Conservation (phyloP, 2,888 invertebrate species). For the Sisyra terminalis region DNA sequence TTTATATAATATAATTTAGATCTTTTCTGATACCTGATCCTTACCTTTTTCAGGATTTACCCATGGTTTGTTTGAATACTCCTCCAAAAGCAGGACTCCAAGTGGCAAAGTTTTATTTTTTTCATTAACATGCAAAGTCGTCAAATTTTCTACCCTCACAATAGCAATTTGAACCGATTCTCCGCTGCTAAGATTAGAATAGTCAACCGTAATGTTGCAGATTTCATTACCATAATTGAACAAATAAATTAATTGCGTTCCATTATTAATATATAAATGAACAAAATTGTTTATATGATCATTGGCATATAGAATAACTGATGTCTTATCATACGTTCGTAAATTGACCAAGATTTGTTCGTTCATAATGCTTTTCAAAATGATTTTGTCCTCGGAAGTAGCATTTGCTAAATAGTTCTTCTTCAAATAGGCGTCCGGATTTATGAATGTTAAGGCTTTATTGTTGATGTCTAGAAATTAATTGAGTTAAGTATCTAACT, state of each 20-base stretch:
- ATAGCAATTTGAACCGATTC: constrained; percentile 82
- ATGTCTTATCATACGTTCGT: constrained; percentile 67
- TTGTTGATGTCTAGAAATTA: constrained; percentile 64
- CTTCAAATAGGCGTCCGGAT: constrained; percentile 60
- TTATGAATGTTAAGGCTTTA: constrained; percentile 77
- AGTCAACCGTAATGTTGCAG: constrained; percentile 58
- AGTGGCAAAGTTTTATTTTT: constrained; percentile 51
- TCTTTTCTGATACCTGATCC: too few relatives aligned
- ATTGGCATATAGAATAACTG: constrained; percentile 76
- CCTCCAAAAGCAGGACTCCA: constrained; percentile 50
- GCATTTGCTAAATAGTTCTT: constrained; percentile 56
- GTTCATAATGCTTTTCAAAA: constrained; percentile 55
- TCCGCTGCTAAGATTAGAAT: constrained; percentile 59
- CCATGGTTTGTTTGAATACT: constrained; percentile 79
- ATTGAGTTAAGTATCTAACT: background rate
- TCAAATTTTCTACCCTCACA: constrained; percentile 49
- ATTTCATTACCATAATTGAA: constrained; percentile 73
- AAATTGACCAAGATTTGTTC: constrained; percentile 77
- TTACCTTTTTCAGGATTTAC: constrained; percentile 63
- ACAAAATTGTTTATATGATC: constrained; percentile 89
- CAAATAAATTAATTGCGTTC: constrained; percentile 63
- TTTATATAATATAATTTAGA: too few relatives aligned
- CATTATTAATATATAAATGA: constrained; percentile 68
- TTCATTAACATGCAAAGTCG: constrained; percentile 69
- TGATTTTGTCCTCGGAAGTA: constrained; percentile 39